Evolutionary conservation across 2,113 vertebrate genomes (phyloP), one percentile per base, ranked within the genome.

Genomic region (Coreoperca whiteheadi): DNA sequence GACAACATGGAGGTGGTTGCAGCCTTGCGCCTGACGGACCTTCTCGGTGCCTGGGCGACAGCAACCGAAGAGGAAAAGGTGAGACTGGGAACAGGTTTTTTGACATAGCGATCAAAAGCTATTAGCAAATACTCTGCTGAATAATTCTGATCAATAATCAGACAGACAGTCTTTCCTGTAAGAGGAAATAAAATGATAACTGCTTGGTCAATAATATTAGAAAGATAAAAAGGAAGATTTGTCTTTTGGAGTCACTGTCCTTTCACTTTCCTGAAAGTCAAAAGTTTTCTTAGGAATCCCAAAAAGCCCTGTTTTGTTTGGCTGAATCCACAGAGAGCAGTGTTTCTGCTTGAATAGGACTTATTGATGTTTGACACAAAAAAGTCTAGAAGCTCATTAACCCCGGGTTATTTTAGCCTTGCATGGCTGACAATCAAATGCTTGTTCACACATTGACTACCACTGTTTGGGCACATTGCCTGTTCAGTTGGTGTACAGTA

Each of bases 21-120:
- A 98, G 68, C 95, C 96, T 85, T 96, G 96, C 1, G 97, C 98
- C 91, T 99, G 97, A 1, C 97, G 96, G 4, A 99, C 98, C 93
- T 99, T 99, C 91, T 99, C 98, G 0, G 98, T 99, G 82, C 98
- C 98, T 99, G 84, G 21, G 1, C 28, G 57, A 82, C 18, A 28
- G 2, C 4, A 43, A 39, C 2, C 1, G 79, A 74, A 48, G 46
- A 48, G 25, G 1, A 23, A 37, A 34, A 6, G 15, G n/a, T 23
- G 9, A 65, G 56, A 50, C 64, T 6, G 20, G 3, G 8, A 67
- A 46, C 11, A 41, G 10, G 41, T 23, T 79, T 23, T 79, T 56
- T 73, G 53, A 65, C 66, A 53, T 79, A 18, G 15, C 21, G 68
- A 77, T 61, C 32, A 65, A 75, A 80, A 23, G 16, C 61, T 43